Evolutionary conservation across 1,140 invertebrate species (phyloP).

Genomic region (Scaptomyza graminum): DNA sequence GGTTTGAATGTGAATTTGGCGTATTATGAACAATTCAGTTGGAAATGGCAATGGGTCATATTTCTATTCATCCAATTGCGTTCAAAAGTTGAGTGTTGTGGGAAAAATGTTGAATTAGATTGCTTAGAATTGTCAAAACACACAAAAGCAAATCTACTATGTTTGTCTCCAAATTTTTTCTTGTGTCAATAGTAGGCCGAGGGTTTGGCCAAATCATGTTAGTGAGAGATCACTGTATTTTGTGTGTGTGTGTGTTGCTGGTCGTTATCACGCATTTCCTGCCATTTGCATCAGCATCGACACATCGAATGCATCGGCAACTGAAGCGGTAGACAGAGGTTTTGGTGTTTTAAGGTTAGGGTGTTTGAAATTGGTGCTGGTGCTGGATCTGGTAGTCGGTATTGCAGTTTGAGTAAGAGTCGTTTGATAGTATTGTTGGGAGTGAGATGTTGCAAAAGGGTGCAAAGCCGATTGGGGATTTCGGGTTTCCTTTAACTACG

Average conservation of each 20-base stretch:
- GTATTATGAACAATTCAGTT: neutral
- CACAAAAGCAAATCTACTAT: too few relatives aligned
- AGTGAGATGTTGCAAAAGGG: neutral
- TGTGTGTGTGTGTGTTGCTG: constrained; percentile 55
- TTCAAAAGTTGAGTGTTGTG: too few relatives aligned
- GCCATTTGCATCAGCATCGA: constrained; percentile 67
- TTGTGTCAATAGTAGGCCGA: too few relatives aligned
- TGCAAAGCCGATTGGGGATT: constrained; percentile 20
- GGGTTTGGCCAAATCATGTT: neutral
- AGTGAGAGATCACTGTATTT: neutral
- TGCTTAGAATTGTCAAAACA: too few relatives aligned
- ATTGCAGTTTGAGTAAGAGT: neutral
- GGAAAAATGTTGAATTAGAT: too few relatives aligned
- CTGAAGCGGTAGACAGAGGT: constrained; percentile 6
- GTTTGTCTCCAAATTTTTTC: too few relatives aligned
- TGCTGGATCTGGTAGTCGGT: neutral
- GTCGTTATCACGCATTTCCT: constrained; percentile 81
- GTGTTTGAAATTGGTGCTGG: neutral
- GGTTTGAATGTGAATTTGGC: too few relatives aligned
- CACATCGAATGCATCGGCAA: constrained; percentile 42
- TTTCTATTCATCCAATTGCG: too few relatives aligned
- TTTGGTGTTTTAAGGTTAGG: neutral
- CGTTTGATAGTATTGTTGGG: neutral
- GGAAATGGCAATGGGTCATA: neutral
- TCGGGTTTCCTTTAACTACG: constrained; percentile 25